Base-by-base conservation (phyloP, 2,113 vertebrate species). In the Sarotherodon lohbergeri region DNA sequence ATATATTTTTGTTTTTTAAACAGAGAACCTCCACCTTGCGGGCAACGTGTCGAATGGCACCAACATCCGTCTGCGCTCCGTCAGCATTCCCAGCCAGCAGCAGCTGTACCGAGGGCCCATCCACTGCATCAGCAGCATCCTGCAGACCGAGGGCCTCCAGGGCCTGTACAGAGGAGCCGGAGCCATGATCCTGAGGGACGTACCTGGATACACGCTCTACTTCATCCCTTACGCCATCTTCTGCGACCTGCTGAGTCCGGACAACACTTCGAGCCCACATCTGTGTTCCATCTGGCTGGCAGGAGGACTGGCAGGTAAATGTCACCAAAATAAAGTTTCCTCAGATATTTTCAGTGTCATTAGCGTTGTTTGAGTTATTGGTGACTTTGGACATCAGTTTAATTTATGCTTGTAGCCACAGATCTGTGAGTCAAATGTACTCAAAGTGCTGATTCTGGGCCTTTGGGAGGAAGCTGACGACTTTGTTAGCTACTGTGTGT, bases 181-280 rank as follows among this genome's bases (percentile, higher is more conserved):
- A 1, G 98, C 98, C 92, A 99, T 98, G 98, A 82, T 99, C 32
- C 96, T 99, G 82, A 96, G 99, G 84, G 99, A 99, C 6, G 78
- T 99, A 52, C 99, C 99, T 0, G 99, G 99, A 3, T 99, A 99
- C 84, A 95, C 96, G 7, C 95, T 98, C 85, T 99, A 99, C 93
- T 99, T 99, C 88, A 95, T 98, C 89, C 99, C 99, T 1, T 99
- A 99, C 5, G 88, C 95, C 2, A 48, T 98, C 52, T 92, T 99
- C 87, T 98, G 96, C 36, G 88, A 95, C 82, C 97, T 98, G 97
- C 91, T 98, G 88, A 98, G 94, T 4, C 96, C 98, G 0, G 97
- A 98, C 0, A 80, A 89, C 88, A 88, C 43, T 2, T 22, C 95
- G 1, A 92, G 92, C 32, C 97, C 97, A 17, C 97, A 96, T 71